phyloP scores from a whole-genome alignment of 2,797 vertebrate species.

The Zenarchopterus dispar region DNA sequence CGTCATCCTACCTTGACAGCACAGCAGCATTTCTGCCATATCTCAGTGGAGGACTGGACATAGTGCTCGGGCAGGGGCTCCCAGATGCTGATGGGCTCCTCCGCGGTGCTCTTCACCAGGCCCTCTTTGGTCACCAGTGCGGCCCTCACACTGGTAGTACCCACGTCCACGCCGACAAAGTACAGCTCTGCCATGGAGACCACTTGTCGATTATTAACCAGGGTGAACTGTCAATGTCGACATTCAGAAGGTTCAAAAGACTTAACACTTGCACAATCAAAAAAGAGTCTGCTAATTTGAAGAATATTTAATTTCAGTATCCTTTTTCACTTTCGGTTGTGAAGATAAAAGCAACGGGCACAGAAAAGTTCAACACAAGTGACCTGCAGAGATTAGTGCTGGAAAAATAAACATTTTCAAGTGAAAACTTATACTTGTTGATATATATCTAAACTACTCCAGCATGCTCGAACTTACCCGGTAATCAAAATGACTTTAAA shows the following conservation, averaged over 20 bases:
- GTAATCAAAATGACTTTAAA: neutral
- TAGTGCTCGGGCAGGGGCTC: slow-evolving; percentile 88
- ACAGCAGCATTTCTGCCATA: slow-evolving; percentile 91
- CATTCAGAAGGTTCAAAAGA: neutral
- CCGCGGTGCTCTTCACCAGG: slow-evolving; percentile 77
- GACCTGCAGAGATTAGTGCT: neutral
- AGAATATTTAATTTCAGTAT: neutral
- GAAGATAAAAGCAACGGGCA: neutral
- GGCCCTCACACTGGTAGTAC: slow-evolving; percentile 90
- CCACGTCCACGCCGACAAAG: slow-evolving; percentile 94
- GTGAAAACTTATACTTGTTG: no score
- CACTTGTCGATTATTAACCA: slow-evolving; percentile 28
- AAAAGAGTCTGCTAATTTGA: no score
- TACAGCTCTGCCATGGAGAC: slow-evolving; percentile 70
- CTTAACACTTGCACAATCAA: no score
- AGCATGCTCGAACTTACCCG: slow-evolving; percentile 17
- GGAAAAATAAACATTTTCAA: neutral
- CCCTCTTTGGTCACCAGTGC: slow-evolving; percentile 89
- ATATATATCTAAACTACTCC: rapidly evolving
- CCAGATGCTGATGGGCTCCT: slow-evolving; percentile 88
- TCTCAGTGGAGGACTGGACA: slow-evolving; percentile 92
- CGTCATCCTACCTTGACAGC: slow-evolving; percentile 85
- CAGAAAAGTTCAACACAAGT: neutral
- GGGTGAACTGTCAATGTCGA: neutral
- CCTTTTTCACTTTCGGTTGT: neutral